Percentiles rank a stretch among this genome's conserved stretches.
Evolutionary conservation across 2,797 vertebrate species (phyloP).

Genomic region (Pangasius macronema): DNA sequence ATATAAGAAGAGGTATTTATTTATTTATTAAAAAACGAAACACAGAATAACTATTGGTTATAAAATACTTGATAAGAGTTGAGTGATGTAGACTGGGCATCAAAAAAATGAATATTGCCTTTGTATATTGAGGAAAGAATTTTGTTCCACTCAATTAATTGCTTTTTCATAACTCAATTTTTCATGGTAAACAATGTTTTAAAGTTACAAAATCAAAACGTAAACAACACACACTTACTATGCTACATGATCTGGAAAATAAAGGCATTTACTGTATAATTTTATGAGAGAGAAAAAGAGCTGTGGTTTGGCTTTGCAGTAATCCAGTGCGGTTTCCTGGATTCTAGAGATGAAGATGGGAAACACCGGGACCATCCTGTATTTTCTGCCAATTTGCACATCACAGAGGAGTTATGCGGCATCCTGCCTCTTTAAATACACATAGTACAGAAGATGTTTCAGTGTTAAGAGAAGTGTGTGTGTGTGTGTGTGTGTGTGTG

Average conservation of each 20-base stretch:
- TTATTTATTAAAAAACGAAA: background rate
- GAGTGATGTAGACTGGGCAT: background rate
- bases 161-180: background rate
- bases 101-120: background rate
- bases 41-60: background rate
- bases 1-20: background rate
- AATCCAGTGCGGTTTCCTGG: background rate
- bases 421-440: conserved; percentile 18
- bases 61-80: background rate
- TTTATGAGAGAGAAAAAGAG: background rate
- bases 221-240: background rate
- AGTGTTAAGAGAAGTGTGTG: background rate
- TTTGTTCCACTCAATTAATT: background rate
- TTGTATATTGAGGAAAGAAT: background rate
- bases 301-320: background rate
- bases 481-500: background rate
- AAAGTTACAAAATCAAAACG: background rate
- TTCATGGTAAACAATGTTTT: background rate
- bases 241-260: background rate
- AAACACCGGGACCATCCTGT: conserved; percentile 12
- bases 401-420: background rate
- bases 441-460: background rate
- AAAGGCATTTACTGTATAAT: background rate
- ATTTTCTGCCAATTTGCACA: background rate
- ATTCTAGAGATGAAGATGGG: conserved; percentile 2